Conservation (phyloP, 2,797 vertebrate species). For the Lemur catta region DNA sequence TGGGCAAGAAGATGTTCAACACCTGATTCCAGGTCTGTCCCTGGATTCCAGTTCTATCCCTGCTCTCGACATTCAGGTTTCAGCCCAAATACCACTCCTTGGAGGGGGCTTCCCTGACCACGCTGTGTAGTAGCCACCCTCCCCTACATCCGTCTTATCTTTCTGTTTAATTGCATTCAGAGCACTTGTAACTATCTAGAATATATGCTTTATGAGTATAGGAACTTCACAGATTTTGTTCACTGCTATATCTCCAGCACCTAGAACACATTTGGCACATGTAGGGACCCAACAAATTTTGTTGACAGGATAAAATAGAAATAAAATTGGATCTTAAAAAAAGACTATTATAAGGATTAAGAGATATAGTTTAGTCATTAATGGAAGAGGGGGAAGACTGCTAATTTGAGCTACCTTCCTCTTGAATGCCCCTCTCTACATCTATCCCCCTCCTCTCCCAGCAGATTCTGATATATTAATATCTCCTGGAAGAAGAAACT, state of each 20-base stretch:
- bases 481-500: background rate
- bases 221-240: background rate
- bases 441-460: background rate
- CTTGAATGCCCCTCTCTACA: background rate
- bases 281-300: background rate
- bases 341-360: background rate
- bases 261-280: background rate
- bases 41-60: background rate
- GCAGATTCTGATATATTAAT: background rate
- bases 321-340: background rate
- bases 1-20: background rate
- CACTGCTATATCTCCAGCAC: background rate
- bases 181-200: background rate
- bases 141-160: background rate
- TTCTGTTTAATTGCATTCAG: background rate
- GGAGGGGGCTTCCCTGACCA: background rate
- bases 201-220: background rate
- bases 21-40: background rate
- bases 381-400: background rate
- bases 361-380: background rate
- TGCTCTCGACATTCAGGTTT: background rate
- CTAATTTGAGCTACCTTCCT: background rate
- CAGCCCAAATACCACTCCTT: background rate
- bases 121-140: background rate
- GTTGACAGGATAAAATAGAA: background rate